Conservation (phyloP, 2,113 vertebrate species). For the Cyprinodon tularosa region DNA sequence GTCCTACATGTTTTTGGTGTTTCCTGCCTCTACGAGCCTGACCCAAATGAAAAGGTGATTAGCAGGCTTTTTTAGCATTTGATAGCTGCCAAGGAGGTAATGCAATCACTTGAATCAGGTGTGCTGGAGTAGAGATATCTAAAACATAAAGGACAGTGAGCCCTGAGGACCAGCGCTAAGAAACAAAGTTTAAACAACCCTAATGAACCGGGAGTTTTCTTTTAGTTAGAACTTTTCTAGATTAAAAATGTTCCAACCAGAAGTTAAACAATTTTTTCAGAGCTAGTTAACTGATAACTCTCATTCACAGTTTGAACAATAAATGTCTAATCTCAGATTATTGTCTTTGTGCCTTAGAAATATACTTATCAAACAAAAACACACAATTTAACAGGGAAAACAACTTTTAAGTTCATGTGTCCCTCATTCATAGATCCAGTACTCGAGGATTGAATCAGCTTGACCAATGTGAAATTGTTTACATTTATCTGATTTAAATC, state of each 20-base stretch:
- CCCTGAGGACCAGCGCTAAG: too few species aligned
- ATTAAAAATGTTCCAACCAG: neutral
- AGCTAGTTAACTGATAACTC: conserved; percentile 17
- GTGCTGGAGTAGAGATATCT: neutral
- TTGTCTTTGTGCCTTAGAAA: conserved; percentile 46
- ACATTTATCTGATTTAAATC: conserved; percentile 19
- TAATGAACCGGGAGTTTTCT: neutral
- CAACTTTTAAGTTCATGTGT: neutral
- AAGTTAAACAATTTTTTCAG: neutral
- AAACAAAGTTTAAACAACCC: rapidly evolving
- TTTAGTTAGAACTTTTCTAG: neutral
- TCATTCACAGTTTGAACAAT: neutral
- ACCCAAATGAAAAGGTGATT: too few species aligned
- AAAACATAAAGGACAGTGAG: neutral
- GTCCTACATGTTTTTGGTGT: too few species aligned
- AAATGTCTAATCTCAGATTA: neutral
- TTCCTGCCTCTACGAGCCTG: too few species aligned
- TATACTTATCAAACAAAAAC: neutral
- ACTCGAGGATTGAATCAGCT: neutral
- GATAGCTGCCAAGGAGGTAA: too few species aligned
- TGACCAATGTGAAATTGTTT: neutral
- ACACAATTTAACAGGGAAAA: neutral
- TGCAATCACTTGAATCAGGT: too few species aligned
- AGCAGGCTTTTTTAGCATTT: too few species aligned
- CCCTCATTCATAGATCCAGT: neutral